Conservation (phyloP, 2,113 vertebrate species). For the Xiphophorus couchianus region DNA sequence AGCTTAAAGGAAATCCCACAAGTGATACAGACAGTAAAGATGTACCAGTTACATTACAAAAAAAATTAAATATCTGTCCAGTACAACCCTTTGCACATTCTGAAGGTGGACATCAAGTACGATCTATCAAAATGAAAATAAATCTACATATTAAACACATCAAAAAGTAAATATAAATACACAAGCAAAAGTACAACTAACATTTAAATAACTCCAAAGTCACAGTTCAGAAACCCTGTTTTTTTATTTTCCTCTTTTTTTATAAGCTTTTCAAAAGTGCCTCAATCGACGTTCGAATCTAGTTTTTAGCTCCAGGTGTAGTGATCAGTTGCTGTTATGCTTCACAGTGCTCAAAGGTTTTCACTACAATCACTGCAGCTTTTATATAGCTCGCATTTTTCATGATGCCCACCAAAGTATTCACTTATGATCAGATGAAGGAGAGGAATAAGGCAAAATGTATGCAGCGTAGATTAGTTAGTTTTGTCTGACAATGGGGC, state of each 20-base stretch:
- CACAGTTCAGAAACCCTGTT: slow-evolving; percentile 40
- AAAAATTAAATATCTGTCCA: slow-evolving; percentile 1
- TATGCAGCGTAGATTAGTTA: no score
- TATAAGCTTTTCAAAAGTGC: slow-evolving; percentile 41
- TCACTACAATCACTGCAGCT: neutral
- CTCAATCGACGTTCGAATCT: slow-evolving; percentile 46
- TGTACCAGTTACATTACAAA: slow-evolving; percentile 6
- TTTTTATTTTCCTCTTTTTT: neutral
- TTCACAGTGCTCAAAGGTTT: neutral
- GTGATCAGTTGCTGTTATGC: neutral
- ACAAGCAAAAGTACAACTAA: slow-evolving; percentile 30
- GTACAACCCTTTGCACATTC: slow-evolving; percentile 9
- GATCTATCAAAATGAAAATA: slow-evolving; percentile 8
- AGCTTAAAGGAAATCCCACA: neutral
- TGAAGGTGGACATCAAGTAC: slow-evolving; percentile 1
- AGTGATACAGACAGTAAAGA: neutral
- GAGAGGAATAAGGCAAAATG: neutral
- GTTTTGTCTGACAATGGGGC: neutral
- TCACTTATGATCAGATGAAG: neutral
- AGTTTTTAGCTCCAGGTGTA: slow-evolving; percentile 4
- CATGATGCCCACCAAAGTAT: neutral
- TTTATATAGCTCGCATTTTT: no score
- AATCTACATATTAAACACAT: slow-evolving; percentile 20
- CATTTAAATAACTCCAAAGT: slow-evolving; percentile 29
- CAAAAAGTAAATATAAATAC: slow-evolving; percentile 29